Evolutionary conservation across 2,888 invertebrate species (phyloP).

Genomic region (Sminthurides aquaticus): DNA sequence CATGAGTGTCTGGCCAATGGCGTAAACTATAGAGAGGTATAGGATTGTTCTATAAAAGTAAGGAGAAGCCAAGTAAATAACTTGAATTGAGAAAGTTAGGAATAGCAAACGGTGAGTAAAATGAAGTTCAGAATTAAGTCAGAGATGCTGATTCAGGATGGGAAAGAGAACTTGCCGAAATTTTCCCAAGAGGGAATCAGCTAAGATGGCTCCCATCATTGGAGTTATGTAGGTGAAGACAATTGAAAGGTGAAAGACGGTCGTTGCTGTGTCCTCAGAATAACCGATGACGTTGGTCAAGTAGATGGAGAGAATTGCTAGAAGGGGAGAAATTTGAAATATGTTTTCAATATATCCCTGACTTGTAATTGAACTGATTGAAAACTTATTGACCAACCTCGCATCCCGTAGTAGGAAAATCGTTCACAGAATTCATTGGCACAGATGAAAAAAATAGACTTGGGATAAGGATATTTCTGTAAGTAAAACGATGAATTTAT

Average conservation of each 20-base stretch:
- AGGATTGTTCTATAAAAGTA: constrained; percentile 50
- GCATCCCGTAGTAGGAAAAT: constrained; percentile 95
- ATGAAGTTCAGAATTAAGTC: constrained; percentile 62
- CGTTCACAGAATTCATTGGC: constrained; percentile 97
- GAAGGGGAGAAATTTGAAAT: constrained; percentile 27
- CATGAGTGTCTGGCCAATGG: constrained; percentile 50
- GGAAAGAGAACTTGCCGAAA: constrained; percentile 54
- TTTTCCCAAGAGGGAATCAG: constrained; percentile 85
- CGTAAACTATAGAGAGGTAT: constrained; percentile 52
- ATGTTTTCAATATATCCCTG: not conserved
- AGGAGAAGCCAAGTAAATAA: not conserved
- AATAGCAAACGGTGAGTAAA: not conserved
- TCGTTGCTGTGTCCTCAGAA: constrained; percentile 65
- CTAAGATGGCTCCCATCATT: constrained; percentile 80
- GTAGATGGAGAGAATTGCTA: constrained; percentile 86
- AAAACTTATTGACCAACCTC: constrained; percentile 56
- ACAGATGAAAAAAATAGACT: constrained; percentile 84
- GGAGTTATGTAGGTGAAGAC: constrained; percentile 86
- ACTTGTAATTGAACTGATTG: not conserved
- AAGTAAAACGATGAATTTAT: not conserved
- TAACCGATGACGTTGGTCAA: constrained; percentile 71
- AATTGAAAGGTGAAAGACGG: constrained; percentile 80
- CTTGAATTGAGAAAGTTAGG: not conserved
- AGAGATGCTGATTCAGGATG: constrained; percentile 61
- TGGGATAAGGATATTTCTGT: constrained; percentile 59